Evolutionary conservation across 2,113 vertebrate genomes (phyloP), one percentile per base, ranked within the genome.

Genomic region (Mohoua ochrocephala): DNA sequence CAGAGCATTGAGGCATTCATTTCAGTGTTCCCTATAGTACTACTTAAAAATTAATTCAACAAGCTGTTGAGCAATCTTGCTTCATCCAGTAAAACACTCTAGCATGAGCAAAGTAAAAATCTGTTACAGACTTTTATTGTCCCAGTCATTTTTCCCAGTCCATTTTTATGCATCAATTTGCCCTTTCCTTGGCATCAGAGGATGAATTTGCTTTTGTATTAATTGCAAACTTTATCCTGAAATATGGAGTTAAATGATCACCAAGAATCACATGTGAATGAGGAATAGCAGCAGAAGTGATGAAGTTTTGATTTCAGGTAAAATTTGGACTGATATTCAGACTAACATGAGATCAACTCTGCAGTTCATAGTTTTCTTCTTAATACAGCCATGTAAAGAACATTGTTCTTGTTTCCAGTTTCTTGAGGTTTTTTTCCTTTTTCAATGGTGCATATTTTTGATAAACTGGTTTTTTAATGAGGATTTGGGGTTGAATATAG

Each of bases 21-120:
- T 84, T 76, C 61, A 79, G 15, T 64, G 60, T 12, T 90, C 78
- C 75, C 82, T 30, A 15, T 16, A 70, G 54, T 7, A 16, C 31
- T 49, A 44, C 84, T 93, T 71, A 79, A 89, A 87, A 87, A 91
- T 80, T 56, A 93, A 91, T 90, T 87, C 82, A 68, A 79, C 39
- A 76, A 95, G 81, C 64, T 83, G 27, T 70, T 94, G 57, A 91
- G 28, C 28, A 75, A 13, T 52, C 52, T 84, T 78, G 5, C 31
- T 75, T 79, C 42, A 90, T 71, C 57, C 81, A 52, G 35, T 70
- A 73, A 79, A 87, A 80, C 44, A 49, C 26, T 68, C 12, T 82
- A 53, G 65, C 41, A 54, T 31, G 35, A 50, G 47, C 33, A 24
- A 84, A 74, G n/a, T 41, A 65, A 50, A 63, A 68, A 75, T 28